These are phyloP conservation scores for Notamacropus eugenii DNA, from an alignment of 2,797 vertebrate genomes.

Conservation along the genomic window DNA sequence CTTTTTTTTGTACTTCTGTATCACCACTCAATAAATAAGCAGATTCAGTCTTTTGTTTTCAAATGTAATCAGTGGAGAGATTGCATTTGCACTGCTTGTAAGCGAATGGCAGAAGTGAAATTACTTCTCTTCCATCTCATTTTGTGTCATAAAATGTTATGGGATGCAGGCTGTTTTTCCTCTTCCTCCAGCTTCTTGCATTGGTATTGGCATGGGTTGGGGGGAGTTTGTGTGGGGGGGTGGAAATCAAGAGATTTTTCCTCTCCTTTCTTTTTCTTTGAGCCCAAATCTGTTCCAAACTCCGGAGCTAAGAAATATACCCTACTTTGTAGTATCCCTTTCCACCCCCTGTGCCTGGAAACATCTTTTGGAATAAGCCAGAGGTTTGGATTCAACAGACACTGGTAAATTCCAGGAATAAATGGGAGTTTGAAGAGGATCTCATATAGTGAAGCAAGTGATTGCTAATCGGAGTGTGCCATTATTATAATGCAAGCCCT, in stretches of 20 bases:
- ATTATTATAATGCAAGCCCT: constrained; percentile 68
- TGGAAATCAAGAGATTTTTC: neutral
- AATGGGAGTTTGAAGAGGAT: constrained; percentile 73
- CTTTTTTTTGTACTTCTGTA: constrained; percentile 70
- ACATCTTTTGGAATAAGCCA: constrained; percentile 56
- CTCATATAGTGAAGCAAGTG: constrained; percentile 66
- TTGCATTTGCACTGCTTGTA: constrained; percentile 82
- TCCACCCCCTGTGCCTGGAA: constrained; percentile 17
- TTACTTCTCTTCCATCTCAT: constrained; percentile 81
- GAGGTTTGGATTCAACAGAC: constrained; percentile 63
- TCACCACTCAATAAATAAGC: constrained; percentile 78
- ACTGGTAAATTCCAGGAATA: constrained; percentile 17
- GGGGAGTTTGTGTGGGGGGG: neutral
- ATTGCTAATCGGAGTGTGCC: constrained; percentile 77
- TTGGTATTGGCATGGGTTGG: constrained; percentile 52
- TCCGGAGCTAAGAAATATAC: constrained; percentile 56
- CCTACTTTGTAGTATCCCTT: constrained; percentile 65
- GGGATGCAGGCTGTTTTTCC: constrained; percentile 75
- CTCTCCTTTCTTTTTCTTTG: constrained; percentile 72
- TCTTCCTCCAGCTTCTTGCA: constrained; percentile 70
- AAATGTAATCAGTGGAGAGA: constrained; percentile 80
- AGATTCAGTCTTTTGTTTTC: constrained; percentile 83
- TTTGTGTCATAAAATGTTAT: constrained; percentile 81
- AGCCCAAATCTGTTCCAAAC: constrained; percentile 69
- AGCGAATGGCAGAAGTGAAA: constrained; percentile 82